Evolutionary conservation across 2,797 vertebrate genomes (phyloP).

Genomic region (Tympanoctomys barrerae): DNA sequence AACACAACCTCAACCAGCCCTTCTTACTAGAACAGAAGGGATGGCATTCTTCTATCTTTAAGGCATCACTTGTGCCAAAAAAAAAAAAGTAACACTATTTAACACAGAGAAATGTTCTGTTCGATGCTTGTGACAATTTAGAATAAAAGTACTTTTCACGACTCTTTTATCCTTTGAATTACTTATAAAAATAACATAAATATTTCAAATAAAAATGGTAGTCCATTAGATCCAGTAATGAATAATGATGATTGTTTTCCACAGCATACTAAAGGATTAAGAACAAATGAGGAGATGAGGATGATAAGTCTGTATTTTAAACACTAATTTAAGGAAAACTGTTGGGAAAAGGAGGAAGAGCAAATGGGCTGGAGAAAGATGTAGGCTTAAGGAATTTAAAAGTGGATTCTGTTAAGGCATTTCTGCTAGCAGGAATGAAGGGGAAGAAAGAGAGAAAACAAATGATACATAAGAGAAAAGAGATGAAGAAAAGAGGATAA

Average conservation of each 20-base stretch:
- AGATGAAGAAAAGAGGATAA: background rate
- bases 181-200: conserved; percentile 11
- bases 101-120: background rate
- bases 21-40: background rate
- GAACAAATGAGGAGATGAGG: conserved; percentile 20
- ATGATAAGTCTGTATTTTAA: conserved; percentile 16
- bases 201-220: background rate
- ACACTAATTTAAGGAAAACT: background rate
- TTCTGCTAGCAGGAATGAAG: background rate
- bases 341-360: background rate
- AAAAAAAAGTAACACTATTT: background rate
- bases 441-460: background rate
- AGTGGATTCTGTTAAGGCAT: background rate
- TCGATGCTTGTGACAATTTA: background rate
- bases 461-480: background rate
- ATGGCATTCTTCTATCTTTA: background rate
- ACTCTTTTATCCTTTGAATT: conserved; percentile 1
- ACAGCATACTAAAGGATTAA: background rate
- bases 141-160: background rate
- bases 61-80: background rate
- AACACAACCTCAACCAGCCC: background rate
- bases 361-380: background rate
- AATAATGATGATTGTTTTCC: background rate
- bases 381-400: conserved; percentile 3
- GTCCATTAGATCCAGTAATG: background rate